phyloP scores from a whole-genome alignment of 1,140 invertebrate species.

The Uloborus diversus region DNA sequence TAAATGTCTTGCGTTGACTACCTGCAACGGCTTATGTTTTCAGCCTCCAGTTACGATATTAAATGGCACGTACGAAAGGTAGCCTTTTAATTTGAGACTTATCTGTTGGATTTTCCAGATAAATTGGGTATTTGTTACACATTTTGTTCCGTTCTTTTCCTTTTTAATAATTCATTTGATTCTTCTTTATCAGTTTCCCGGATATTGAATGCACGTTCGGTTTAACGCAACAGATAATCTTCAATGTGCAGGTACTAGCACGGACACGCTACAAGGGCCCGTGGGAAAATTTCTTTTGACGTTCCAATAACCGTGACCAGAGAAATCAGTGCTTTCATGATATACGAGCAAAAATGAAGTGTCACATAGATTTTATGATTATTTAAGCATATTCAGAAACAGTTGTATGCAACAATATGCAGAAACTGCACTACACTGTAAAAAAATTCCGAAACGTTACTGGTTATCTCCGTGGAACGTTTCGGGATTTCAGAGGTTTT shows the following conservation, averaged over 20 bases:
- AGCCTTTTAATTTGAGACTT: neutral
- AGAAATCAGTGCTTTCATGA: too few species aligned
- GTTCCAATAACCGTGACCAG: too few species aligned
- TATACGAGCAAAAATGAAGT: too few species aligned
- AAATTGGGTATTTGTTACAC: neutral
- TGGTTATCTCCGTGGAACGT: too few species aligned
- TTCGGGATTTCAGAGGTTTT: too few species aligned
- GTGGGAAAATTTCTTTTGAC: too few species aligned
- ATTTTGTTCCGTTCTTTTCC: neutral
- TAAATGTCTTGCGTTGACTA: slow-evolving; percentile 1
- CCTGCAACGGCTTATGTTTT: neutral
- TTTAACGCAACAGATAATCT: neutral
- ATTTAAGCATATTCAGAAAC: too few species aligned
- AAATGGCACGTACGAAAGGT: neutral
- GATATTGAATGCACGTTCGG: neutral
- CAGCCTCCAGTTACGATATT: slow-evolving; percentile 9
- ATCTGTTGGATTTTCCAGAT: neutral
- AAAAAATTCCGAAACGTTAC: too few species aligned
- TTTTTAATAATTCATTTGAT: neutral
- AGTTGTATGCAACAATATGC: too few species aligned
- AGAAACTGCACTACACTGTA: too few species aligned
- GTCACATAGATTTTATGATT: too few species aligned
- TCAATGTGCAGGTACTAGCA: neutral
- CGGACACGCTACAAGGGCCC: too few species aligned
- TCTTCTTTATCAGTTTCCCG: neutral